Evolutionary conservation across 2,113 vertebrate species (phyloP), one percentile per base, ranked within the genome.

Genomic region (Gobiocypris rarus): DNA sequence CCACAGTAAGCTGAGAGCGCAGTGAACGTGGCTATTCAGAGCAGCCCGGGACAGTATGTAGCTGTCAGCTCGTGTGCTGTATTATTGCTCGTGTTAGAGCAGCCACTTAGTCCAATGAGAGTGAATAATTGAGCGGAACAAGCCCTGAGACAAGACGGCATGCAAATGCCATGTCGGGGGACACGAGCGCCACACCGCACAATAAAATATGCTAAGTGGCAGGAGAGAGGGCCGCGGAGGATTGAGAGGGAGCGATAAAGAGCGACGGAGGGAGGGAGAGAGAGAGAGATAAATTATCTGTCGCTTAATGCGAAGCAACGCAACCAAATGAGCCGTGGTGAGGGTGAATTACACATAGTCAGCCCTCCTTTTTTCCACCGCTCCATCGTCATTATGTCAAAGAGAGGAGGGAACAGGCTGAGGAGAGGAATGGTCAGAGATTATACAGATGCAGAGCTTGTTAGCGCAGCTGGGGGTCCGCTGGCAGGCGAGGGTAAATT

Each of bases 171-270:
- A 91, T 88, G 91, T 91, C 90, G 9, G 87, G 92, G 89, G 91
- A 92, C 92, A 88, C 88, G 80, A 88, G 92, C 92, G 85, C 91
- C 92, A 92, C 89, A 87, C 87, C 67, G 85, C 85, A 91, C 92
- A 94, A 93, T 95, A 93, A 95, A 95, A 95, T 95, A 94, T 94
- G 94, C 90, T 94, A 95, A 95, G 93, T 94, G 94, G 93, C 92
- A 92, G 92, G 85, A 92, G 89, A 88, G 88, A 91, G 91, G 91
- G 91, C 84, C n/a, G 87, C 87, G 87, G 91, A 90, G 89, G 88
- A 82, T 82, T 82, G 87, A 91, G 91, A 61, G 84, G 9, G 79
- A 67, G 90, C 91, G 92, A 92, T 91, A 92, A 90, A 92, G 91
- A 93, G 81, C 17, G 90, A 91, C 91, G 89, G 91, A 81, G 41